Evolutionary conservation across 2,113 vertebrate genomes (phyloP), one percentile per base, ranked within the genome.

Genomic region (Myotis davidii): DNA sequence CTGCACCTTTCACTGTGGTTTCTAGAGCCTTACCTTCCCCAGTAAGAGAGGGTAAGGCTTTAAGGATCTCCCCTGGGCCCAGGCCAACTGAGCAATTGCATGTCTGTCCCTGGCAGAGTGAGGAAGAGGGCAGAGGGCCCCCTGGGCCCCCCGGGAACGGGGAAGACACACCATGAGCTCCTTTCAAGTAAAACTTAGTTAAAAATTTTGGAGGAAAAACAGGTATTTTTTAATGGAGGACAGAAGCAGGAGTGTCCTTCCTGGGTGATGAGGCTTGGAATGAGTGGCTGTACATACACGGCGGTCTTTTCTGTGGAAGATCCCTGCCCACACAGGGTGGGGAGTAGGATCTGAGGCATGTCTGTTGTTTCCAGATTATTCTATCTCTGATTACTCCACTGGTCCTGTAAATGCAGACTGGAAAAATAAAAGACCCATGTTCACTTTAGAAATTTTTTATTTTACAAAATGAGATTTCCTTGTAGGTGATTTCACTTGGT

Each of bases 381-480:
- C 18, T 32, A 23, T 65, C 61, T 78, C n/a, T 64, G n/a, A 13
- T n/a, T 39, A 82, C 18, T 76, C 56, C 27, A 50, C 42, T 67
- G 14, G 25, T 37, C 23, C 64, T 72, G 2, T 65, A 64, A 54
- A 52, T 76, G 7, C 39, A 48, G 64, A 81, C 9, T 23, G 54
- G 23, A 42, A 14, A 42, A 64, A 17, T 32, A 83, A 83, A 37
- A 90, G 20, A 39, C 18, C 37, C 18, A 21, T 32, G 32, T 50
- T 93, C 27, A 23, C 11, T 39, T 81, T n/a, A 34, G 34, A 23
- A 23, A 85, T 27, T 45, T 64, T 90, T 69, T 70, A 70, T 76
- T 87, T 94, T 77, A 70, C 50, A 72, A 65, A 94, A 52, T 79
- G 48, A 91, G 34, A 65, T 70, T 84, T 89, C 11, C 25, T 25